These are phyloP conservation scores for Drosophila repletoides DNA, from an alignment of 1,140 invertebrate genomes.

Conservation along the genomic window DNA sequence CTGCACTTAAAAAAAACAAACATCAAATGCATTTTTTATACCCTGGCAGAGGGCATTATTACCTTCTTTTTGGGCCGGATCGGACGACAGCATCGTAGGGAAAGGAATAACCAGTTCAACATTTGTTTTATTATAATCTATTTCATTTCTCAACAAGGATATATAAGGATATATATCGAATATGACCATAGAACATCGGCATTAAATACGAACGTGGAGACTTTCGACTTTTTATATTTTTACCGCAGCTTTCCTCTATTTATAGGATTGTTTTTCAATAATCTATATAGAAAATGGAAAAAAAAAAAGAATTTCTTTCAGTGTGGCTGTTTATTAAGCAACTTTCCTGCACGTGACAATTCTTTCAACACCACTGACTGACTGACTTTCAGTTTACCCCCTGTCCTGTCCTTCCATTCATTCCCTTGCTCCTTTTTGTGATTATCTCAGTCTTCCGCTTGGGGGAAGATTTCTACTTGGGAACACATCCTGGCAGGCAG, in stretches of 20 bases:
- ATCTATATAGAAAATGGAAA: background rate
- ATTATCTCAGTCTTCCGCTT: slow-evolving; percentile 38
- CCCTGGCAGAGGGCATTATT: background rate
- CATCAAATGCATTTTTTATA: too few species aligned
- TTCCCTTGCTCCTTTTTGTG: slow-evolving; percentile 9
- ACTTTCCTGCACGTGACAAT: slow-evolving; percentile 49
- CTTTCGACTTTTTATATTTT: too few species aligned
- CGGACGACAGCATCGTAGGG: too few species aligned
- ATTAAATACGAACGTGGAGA: too few species aligned
- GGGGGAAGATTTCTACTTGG: slow-evolving; percentile 2
- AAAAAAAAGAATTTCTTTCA: background rate
- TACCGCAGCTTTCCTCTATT: too few species aligned
- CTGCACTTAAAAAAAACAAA: too few species aligned
- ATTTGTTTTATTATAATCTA: too few species aligned
- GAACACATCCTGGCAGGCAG: slow-evolving; percentile 6
- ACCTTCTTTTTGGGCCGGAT: too few species aligned
- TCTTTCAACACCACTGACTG: slow-evolving; percentile 36
- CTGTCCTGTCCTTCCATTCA: background rate
- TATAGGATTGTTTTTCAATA: too few species aligned
- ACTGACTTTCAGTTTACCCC: slow-evolving; percentile 3
- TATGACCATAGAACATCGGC: too few species aligned
- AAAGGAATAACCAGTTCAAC: background rate
- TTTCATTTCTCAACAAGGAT: too few species aligned
- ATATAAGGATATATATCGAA: too few species aligned
- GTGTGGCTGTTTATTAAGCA: slow-evolving; percentile 37